These are phyloP conservation scores for Onchidella celtica DNA, from an alignment of 2,888 invertebrate species.

Conservation along the genomic window DNA sequence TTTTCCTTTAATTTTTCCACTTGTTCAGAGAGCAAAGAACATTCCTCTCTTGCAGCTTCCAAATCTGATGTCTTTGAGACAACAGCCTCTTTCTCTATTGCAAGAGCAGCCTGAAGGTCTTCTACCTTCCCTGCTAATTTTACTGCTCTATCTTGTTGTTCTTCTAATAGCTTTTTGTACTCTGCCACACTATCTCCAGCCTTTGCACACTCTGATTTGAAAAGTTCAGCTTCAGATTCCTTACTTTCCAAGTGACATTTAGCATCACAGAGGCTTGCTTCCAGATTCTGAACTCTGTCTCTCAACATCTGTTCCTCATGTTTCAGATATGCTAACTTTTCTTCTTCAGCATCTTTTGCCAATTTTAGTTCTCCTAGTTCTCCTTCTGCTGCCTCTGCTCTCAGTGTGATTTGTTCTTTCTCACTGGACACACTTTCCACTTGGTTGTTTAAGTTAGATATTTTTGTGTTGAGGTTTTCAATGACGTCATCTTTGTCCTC, in stretches of 20 bases:
- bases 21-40: background rate
- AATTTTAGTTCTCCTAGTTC: background rate
- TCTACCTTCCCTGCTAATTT: background rate
- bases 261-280: background rate
- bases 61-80: slow-evolving; percentile 13
- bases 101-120: background rate
- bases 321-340: background rate
- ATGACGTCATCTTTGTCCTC: slow-evolving; percentile 43
- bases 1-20: background rate
- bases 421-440: background rate
- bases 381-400: background rate
- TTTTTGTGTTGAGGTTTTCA: background rate
- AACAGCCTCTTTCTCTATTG: background rate
- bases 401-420: background rate
- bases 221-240: no score
- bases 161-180: background rate
- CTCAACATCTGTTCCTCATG: background rate
- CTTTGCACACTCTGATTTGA: slow-evolving; percentile 9
- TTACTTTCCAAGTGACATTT: background rate
- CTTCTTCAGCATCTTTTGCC: background rate
- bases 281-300: slow-evolving; percentile 12
- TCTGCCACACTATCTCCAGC: background rate
- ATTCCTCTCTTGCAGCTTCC: background rate
- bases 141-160: background rate
- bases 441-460: slow-evolving; percentile 13